Base-by-base conservation (phyloP, 2,113 vertebrate genomes). In the Gymnobelideus leadbeateri region DNA sequence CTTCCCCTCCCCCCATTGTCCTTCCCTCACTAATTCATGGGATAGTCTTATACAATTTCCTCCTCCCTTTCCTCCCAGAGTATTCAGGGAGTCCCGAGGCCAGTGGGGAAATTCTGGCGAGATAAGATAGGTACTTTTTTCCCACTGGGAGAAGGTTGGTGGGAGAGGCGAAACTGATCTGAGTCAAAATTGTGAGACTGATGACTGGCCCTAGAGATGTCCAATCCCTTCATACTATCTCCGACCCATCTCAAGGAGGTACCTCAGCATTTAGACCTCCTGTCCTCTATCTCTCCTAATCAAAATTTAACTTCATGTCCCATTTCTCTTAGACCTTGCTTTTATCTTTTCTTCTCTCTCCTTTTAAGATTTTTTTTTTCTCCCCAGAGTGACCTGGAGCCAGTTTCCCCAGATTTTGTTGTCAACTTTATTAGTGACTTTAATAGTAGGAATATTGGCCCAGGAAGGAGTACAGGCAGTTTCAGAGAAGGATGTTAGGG, bases 21-120 rank as follows among this genome's bases (percentile, higher is more conserved):
- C 91, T 93, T 68, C 94, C 96, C 94, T 90, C 77, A 53, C 94
- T 96, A 98, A 98, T 97, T 98, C 43, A 0, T 95, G 94, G 77
- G 96, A 92, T 95, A 97, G 98, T 97, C 97, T 98, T 96, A 96
- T 95, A 97, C 97, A 97, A 90, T 89, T 57, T 95, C n/a, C 68
- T 95, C 96, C 97, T 91, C 91, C 0, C 0, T 94, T 49, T 94
- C 96, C 95, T 43, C 91, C 95, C 92, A 96, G 96, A 51, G 91
- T 89, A 92, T 95, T 24, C 24, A 28, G 89, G 25, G 89, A 90
- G 89, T 90, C 26, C 24, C 0, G 46, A 31, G 89, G 89, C 47
- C 50, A 7, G 46, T 28, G 46, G 49, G 68, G 47, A 90, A 49
- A 25, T 68, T 37, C 26, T 90, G 14, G 23, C 28, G 0, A 25